Evolutionary conservation across 2,113 vertebrate species (phyloP).

Genomic region (Podilymbus podiceps): DNA sequence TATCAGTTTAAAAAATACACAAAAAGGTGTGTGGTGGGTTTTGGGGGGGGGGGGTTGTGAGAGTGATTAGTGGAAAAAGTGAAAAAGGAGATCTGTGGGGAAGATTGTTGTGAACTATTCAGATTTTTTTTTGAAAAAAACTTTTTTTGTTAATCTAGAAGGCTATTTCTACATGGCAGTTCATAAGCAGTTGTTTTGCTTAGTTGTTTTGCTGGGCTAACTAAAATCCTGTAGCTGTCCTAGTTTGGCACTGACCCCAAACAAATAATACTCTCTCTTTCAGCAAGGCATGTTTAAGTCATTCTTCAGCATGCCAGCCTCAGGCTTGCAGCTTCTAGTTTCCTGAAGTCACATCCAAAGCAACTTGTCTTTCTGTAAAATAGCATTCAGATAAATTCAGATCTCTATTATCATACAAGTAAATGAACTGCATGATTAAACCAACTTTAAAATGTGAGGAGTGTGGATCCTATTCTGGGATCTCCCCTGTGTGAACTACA

Average conservation of each 20-base stretch:
- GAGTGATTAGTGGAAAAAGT: background rate
- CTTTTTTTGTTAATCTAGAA: background rate
- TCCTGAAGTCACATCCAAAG: background rate
- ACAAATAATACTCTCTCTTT: background rate
- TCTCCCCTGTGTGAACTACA: fast-evolving
- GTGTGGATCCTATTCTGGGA: background rate
- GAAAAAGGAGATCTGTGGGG: background rate
- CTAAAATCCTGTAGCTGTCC: background rate
- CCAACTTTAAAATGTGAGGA: background rate
- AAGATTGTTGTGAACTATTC: background rate
- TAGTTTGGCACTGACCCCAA: background rate
- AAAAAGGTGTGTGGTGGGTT: background rate
- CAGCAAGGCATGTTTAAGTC: background rate
- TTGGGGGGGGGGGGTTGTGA: background rate
- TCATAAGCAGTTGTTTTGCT: background rate
- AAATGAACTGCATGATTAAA: background rate
- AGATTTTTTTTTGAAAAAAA: background rate
- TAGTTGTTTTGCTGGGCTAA: background rate
- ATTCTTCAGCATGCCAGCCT: background rate
- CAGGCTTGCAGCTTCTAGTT: background rate
- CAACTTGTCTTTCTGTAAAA: background rate
- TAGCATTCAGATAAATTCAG: background rate
- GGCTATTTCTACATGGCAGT: background rate
- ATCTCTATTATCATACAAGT: background rate
- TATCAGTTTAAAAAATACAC: background rate